Percentiles rank a stretch among this genome's conserved stretches.
These are phyloP conservation scores for Drosophila borealis DNA, from an alignment of 2,888 invertebrate species.

Conservation along the genomic window DNA sequence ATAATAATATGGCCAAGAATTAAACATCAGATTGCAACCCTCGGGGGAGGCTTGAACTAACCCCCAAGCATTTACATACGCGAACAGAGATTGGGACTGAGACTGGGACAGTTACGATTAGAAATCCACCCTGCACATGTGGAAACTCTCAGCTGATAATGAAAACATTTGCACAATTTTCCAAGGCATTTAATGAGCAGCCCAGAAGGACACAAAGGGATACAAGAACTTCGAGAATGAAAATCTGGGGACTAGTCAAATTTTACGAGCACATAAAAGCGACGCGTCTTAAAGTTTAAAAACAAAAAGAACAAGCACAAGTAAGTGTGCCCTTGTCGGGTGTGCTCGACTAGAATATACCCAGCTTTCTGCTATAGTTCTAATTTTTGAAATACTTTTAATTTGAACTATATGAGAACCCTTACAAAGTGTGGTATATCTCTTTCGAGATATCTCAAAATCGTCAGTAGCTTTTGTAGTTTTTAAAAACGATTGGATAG, in stretches of 20 bases:
- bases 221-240: conserved; percentile 8
- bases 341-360: no score
- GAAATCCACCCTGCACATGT: conserved; percentile 56
- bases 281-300: conserved; percentile 57
- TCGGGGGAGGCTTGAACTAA: conserved; percentile 38
- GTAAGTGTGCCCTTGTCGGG: no score
- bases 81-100: neutral
- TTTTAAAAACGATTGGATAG: no score
- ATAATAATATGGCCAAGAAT: conserved; percentile 71
- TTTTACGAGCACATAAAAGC: conserved; percentile 57
- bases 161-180: conserved; percentile 55
- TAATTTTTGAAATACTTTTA: no score
- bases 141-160: conserved; percentile 61
- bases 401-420: no score
- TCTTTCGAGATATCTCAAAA: no score
- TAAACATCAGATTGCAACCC: conserved; percentile 60
- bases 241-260: conserved; percentile 58
- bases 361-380: no score
- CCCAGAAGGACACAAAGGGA: conserved; percentile 27
- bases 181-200: conserved; percentile 39
- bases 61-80: conserved; percentile 37
- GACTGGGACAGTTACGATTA: conserved; percentile 24
- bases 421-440: no score
- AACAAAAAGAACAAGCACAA: conserved; percentile 4
- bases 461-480: no score